These are phyloP conservation scores for Zenarchopterus dispar DNA, from an alignment of 2,797 vertebrate species.

Conservation along the genomic window DNA sequence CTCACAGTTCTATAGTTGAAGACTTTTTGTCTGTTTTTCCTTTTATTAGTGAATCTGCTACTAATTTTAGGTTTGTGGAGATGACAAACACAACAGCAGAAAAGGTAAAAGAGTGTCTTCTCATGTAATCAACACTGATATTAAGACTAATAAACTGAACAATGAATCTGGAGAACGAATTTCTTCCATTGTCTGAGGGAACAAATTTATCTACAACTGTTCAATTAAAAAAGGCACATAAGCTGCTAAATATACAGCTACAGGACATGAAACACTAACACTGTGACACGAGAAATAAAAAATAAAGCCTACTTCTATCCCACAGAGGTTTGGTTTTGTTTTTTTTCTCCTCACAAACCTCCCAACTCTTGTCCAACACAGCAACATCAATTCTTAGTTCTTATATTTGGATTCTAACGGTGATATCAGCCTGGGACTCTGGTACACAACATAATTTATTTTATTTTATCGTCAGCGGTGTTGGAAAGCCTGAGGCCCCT, in stretches of 20 bases:
- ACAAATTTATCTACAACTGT: constrained; percentile 55
- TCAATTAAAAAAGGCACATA: constrained; percentile 54
- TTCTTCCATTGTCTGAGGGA: constrained; percentile 4
- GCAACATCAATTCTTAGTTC: not conserved
- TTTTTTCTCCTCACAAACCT: constrained; percentile 9
- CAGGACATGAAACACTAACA: constrained; percentile 34
- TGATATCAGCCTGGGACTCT: no score
- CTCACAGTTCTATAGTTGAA: no score
- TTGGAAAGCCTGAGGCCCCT: constrained; percentile 3
- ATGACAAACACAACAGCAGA: no score
- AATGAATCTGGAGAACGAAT: no score
- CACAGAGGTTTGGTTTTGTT: not conserved
- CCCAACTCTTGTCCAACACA: not conserved
- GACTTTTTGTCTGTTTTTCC: no score
- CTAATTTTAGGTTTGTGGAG: no score
- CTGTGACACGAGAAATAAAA: constrained; percentile 9
- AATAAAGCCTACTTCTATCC: constrained; percentile 2
- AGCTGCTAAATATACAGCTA: constrained; percentile 52
- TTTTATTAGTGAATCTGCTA: no score
- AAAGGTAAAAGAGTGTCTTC: no score
- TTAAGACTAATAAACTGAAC: no score
- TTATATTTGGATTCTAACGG: no score
- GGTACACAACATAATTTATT: constrained; percentile 15
- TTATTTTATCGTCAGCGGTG: constrained; percentile 19
- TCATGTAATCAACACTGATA: no score